These are phyloP conservation scores for Mus caroli DNA, from an alignment of 2,797 vertebrate species.

Conservation along the genomic window DNA sequence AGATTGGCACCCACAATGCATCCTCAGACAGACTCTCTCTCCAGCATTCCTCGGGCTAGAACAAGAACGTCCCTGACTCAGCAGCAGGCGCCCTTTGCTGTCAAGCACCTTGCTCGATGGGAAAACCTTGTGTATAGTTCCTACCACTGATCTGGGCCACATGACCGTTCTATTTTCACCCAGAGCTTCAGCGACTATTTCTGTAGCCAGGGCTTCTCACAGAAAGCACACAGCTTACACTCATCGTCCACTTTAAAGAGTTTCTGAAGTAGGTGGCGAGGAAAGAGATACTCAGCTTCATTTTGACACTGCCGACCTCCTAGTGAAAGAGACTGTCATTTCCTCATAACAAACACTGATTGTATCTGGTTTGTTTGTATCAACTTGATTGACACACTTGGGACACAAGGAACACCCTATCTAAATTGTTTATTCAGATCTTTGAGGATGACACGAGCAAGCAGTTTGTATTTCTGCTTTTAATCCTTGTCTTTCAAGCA, in stretches of 20 bases:
- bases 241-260: too few species aligned
- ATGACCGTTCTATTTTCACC: not conserved
- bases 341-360: not conserved
- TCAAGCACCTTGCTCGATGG: not conserved
- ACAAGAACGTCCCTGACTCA: not conserved
- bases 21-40: not conserved
- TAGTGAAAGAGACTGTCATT: not conserved
- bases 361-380: slow-evolving; percentile 20
- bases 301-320: not conserved
- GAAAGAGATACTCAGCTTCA: not conserved
- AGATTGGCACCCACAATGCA: not conserved
- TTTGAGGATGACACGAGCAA: not conserved
- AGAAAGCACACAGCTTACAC: not conserved
- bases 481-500: not conserved
- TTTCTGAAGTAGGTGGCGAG: not conserved
- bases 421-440: not conserved
- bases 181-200: not conserved
- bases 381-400: not conserved
- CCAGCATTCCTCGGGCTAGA: not conserved
- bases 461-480: not conserved
- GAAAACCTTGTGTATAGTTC: not conserved
- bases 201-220: not conserved
- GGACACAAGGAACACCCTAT: not conserved
- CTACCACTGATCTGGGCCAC: not conserved
- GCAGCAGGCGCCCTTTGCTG: not conserved